Conservation (phyloP, 2,113 vertebrate species). For the Coracopsis vasa region DNA sequence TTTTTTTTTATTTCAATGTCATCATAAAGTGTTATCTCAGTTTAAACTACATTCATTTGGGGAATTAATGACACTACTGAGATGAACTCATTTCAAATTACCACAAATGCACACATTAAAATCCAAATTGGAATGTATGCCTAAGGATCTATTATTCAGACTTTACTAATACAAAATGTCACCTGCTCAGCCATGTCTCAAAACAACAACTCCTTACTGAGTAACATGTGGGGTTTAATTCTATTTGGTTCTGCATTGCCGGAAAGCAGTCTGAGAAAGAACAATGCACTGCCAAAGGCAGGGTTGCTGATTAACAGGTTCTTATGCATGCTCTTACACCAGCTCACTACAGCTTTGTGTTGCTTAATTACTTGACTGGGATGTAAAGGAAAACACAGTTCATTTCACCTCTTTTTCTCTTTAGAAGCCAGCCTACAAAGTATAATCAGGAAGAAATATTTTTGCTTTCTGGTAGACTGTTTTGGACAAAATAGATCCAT, state of each 20-base stretch:
- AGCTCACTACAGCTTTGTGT: neutral
- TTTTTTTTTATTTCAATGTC: neutral
- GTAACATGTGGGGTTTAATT: neutral
- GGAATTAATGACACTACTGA: slow-evolving; percentile 4
- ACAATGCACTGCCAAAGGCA: neutral
- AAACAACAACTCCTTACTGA: neutral
- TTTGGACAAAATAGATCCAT: neutral
- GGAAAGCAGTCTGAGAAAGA: neutral
- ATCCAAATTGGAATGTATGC: neutral
- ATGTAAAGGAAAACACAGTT: neutral
- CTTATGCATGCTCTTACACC: neutral
- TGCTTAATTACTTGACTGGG: neutral
- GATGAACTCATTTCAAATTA: slow-evolving; percentile 34
- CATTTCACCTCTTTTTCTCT: neutral
- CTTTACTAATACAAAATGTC: neutral
- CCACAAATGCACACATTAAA: neutral
- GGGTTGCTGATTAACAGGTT: neutral
- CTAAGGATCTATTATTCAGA: neutral
- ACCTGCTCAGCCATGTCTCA: neutral
- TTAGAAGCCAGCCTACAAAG: neutral
- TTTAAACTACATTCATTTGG: neutral
- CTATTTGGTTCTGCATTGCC: neutral
- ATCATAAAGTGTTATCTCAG: neutral
- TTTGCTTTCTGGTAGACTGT: neutral
- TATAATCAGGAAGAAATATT: neutral